Conservation (phyloP, 2,113 vertebrate genomes). For the Indri indri region DNA sequence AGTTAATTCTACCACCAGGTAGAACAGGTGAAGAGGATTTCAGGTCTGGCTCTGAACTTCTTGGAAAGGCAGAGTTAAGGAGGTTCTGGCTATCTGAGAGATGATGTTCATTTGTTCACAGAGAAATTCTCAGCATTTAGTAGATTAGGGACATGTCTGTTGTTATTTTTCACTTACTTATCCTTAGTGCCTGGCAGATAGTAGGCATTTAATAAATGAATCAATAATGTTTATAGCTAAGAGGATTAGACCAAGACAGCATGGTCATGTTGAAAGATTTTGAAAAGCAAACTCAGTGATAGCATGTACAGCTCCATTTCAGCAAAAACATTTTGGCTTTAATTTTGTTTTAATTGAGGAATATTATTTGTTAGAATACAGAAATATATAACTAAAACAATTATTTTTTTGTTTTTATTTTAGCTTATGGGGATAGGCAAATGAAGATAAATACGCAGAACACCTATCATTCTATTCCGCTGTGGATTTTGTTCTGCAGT, state of each 20-base stretch:
- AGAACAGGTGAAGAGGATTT: background rate
- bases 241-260: background rate
- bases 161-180: background rate
- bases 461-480: background rate
- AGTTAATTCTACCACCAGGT: background rate
- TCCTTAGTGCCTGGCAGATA: background rate
- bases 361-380: background rate
- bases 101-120: background rate
- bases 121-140: background rate
- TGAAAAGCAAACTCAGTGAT: background rate
- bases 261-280: background rate
- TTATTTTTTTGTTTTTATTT: slow-evolving; percentile 37
- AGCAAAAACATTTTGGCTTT: background rate
- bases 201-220: background rate
- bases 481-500: background rate
- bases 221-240: background rate
- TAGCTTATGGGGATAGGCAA: background rate
- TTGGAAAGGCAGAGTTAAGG: background rate
- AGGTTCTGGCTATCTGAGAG: background rate
- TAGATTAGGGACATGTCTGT: background rate
- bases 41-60: background rate
- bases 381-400: background rate
- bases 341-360: background rate
- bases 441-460: background rate
- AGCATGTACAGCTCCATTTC: background rate